Evolutionary conservation across 1,140 invertebrate genomes (phyloP).

Genomic region (Drosophila nannoptera): DNA sequence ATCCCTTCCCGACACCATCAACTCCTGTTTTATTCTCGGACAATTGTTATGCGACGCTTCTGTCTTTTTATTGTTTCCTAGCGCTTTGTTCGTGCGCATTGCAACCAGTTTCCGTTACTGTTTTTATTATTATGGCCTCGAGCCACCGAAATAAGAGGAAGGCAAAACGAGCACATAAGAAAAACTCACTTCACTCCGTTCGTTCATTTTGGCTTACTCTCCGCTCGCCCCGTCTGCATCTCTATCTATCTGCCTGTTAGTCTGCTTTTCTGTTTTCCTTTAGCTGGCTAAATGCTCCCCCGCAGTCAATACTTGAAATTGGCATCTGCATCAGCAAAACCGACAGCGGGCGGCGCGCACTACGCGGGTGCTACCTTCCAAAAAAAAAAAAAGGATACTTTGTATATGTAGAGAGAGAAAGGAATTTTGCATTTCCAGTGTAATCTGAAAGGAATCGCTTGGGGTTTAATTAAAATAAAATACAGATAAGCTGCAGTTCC

Average conservation of each 20-base stretch:
- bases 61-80: constrained; percentile 34
- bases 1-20: background rate
- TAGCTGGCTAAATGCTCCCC: constrained; percentile 64
- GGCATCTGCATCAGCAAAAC: constrained; percentile 35
- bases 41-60: constrained; percentile 64
- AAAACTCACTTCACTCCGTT: constrained; percentile 59
- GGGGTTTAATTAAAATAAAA: constrained; percentile 9
- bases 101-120: constrained; percentile 63
- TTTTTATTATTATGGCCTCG: constrained; percentile 72
- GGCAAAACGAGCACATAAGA: constrained; percentile 32
- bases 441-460: constrained; percentile 1
- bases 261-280: constrained; percentile 28
- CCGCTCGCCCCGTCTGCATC: constrained; percentile 2
- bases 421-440: constrained; percentile 25
- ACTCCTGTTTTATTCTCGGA: constrained; percentile 45
- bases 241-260: constrained; percentile 10
- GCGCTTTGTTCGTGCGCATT: constrained; percentile 53
- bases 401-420: background rate
- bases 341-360: constrained; percentile 16
- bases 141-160: constrained; percentile 27
- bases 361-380: constrained; percentile 5
- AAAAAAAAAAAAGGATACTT: background rate
- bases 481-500: constrained; percentile 1
- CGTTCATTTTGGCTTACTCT: constrained; percentile 5
- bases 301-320: constrained; percentile 67